These are phyloP conservation scores for Pachypsylla venusta DNA, from an alignment of 1,140 invertebrate genomes.

Conservation along the genomic window DNA sequence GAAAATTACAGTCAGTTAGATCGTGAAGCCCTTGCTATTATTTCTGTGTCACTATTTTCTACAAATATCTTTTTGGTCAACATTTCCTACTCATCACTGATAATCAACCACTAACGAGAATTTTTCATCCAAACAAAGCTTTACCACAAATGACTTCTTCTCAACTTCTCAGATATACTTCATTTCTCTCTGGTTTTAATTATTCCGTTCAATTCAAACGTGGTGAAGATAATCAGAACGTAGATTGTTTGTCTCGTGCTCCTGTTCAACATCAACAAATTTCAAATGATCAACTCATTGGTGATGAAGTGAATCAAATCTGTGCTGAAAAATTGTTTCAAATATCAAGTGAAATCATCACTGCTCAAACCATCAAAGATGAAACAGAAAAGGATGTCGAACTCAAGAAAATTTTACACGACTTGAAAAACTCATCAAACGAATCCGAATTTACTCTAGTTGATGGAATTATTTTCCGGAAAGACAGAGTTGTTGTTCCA, in stretches of 20 bases:
- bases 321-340: background rate
- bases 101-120: conserved; percentile 26
- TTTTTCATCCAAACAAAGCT: conserved; percentile 23
- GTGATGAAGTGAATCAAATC: no score
- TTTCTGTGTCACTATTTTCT: conserved; percentile 33
- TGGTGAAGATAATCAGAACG: conserved; percentile 22
- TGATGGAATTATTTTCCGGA: conserved; percentile 13
- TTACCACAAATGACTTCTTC: conserved; percentile 24
- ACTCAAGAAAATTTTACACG: background rate
- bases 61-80: conserved; percentile 33
- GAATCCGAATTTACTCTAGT: conserved; percentile 12
- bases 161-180: conserved; percentile 28
- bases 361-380: no score
- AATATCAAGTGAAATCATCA: no score
- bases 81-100: conserved; percentile 32
- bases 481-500: conserved; percentile 17
- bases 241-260: conserved; percentile 26
- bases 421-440: conserved; percentile 1
- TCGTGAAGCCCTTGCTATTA: conserved; percentile 33
- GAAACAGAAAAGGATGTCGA: no score
- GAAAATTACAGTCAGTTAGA: conserved; percentile 35
- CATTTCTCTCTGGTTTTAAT: conserved; percentile 28
- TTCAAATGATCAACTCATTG: no score
- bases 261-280: background rate
- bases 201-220: conserved; percentile 27